Base-by-base conservation (phyloP, 37 sponge, comb jelly and placozoan species). In the Hormiphora californensis region DNA sequence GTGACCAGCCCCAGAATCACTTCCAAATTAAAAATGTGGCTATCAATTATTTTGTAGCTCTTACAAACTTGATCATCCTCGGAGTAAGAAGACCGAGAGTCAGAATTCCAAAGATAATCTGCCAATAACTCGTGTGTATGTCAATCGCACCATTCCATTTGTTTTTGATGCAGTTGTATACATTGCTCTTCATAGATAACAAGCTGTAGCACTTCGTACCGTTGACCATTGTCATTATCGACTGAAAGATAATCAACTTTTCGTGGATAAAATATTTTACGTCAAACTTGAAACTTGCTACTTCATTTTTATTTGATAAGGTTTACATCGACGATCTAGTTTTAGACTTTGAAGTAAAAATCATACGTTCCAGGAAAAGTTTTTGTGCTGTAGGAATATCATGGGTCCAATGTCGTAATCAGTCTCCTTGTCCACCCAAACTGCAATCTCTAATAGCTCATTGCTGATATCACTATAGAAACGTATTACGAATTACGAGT, bases 71-170 rank as follows among this genome's bases (percentile, higher is more conserved):
- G 7, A 65, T 65, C 4, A 65, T 12, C 19, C 12, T 17, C 11
- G 67, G 67, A 65, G 67, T 39, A 5, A 65, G 67, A 15, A 65
- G 37, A 15, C 67, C 67, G 35, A 12, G 36, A 36, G 67, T 65
- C 1, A 65, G 2, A 35, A 35, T 36, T 1, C 31, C 12, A 1
- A 65, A 17, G 15, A 65, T 39, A 28, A 65, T 65, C 67, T 65
- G 38, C 3, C 3, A 65, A 3, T 23, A 57, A 57, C 37, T 4
- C 1, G 67, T 65, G 15, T 35, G 12, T 3, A 38, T 21, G 38
- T 65, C 67, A 25, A 65, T 21, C 4, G 67, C 67, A 7, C 67
- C 67, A 28, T 65, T 65, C 32, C 32, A 65, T 19, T 19, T 35
- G 37, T 8, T 65, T 17, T 35, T 65, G 21, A 65, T 65, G 67